These are phyloP conservation scores for Miniopterus natalensis DNA, from an alignment of 2,113 vertebrate species.

Conservation along the genomic window DNA sequence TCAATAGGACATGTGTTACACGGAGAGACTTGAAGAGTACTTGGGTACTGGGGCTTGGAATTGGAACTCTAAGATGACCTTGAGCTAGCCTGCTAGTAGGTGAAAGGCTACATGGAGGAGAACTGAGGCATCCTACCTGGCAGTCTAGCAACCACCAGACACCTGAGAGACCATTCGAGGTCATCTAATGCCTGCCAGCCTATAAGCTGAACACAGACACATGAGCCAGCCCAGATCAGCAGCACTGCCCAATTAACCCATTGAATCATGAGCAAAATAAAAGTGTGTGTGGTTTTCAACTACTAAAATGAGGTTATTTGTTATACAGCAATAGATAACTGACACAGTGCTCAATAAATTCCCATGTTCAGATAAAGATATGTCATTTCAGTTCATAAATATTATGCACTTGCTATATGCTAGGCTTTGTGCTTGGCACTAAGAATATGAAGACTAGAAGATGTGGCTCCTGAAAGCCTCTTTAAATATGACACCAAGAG, in stretches of 20 bases:
- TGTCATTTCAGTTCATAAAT: constrained; percentile 2
- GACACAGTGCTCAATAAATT: background rate
- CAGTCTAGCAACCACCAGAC: background rate
- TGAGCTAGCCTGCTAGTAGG: background rate
- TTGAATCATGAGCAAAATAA: background rate
- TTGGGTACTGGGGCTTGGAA: background rate
- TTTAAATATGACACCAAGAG: background rate
- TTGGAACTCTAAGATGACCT: constrained; percentile 10
- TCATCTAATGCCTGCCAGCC: background rate
- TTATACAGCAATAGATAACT: background rate
- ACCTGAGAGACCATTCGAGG: background rate
- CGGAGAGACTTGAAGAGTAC: background rate
- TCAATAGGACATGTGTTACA: background rate
- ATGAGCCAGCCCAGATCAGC: background rate
- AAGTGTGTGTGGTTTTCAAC: background rate
- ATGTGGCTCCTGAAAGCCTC: background rate
- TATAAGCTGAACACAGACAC: background rate
- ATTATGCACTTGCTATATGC: background rate
- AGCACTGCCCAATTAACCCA: background rate
- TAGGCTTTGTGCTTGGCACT: constrained; percentile 28
- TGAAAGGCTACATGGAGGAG: background rate
- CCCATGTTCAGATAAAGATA: background rate
- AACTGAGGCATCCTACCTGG: background rate
- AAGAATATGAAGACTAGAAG: constrained; percentile 24
- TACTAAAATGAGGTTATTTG: background rate